phyloP scores from a whole-genome alignment of 1,140 invertebrate species.

The Chymomyza costata region DNA sequence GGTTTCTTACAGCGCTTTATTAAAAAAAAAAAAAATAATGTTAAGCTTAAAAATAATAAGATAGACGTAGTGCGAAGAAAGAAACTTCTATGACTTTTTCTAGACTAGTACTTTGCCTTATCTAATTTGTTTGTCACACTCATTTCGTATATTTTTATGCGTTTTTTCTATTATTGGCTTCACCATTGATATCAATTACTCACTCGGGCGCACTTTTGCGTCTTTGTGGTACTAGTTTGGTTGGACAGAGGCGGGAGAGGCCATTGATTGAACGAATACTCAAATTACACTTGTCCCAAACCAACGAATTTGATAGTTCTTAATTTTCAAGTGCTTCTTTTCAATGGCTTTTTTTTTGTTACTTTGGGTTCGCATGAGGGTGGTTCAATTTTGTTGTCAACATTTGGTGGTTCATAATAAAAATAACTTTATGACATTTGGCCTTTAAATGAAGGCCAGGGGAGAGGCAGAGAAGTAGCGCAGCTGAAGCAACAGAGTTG shows the following conservation, averaged over 20 bases:
- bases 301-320: conserved; percentile 12
- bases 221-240: conserved; percentile 5
- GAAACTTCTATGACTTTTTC: too few relatives aligned
- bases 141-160: conserved; percentile 20
- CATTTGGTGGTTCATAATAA: too few relatives aligned
- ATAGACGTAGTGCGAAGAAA: too few relatives aligned
- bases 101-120: conserved; percentile 22
- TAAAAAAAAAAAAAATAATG: conserved; percentile 2
- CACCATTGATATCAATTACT: conserved; percentile 38
- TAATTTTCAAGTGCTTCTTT: conserved; percentile 38
- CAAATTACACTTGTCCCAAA: conserved; percentile 25
- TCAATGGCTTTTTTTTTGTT: too few relatives aligned
- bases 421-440: too few relatives aligned
- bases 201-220: conserved; percentile 1
- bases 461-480: too few relatives aligned
- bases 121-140: conserved; percentile 35
- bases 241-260: not conserved
- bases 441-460: too few relatives aligned
- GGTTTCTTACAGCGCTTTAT: not conserved
- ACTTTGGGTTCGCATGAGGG: too few relatives aligned
- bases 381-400: too few relatives aligned
- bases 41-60: conserved; percentile 22
- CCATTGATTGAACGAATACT: conserved; percentile 9
- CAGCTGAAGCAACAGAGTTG: too few relatives aligned
- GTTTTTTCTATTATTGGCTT: not conserved